phyloP scores from a whole-genome alignment of 2,888 invertebrate species.

The Cephus rjabovi region DNA sequence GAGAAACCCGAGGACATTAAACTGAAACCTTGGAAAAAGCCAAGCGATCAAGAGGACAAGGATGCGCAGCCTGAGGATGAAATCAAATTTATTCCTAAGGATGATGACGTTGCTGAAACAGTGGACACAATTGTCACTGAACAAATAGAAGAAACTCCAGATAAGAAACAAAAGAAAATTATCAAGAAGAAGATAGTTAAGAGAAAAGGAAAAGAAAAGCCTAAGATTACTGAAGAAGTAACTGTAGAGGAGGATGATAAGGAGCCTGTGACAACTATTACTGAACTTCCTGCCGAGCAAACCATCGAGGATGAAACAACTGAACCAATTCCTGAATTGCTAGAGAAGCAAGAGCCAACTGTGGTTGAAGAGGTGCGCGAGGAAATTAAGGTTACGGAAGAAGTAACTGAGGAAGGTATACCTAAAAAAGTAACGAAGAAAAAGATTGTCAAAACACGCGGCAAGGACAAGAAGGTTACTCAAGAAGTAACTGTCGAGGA shows the following conservation, averaged over 20 bases:
- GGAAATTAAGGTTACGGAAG: conserved; percentile 35
- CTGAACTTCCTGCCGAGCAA: conserved; percentile 42
- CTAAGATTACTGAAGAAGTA: conserved; percentile 53
- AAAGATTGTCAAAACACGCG: conserved; percentile 39
- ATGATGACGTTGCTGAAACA: conserved; percentile 38
- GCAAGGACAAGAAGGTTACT: conserved; percentile 35
- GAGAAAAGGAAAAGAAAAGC: conserved; percentile 21
- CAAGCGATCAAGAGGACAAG: conserved; percentile 40
- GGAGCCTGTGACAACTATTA: conserved; percentile 35
- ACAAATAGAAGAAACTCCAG: conserved; percentile 38
- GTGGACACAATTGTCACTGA: conserved; percentile 38
- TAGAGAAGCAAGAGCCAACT: conserved; percentile 19
- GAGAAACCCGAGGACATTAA: conserved; percentile 49
- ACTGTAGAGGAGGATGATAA: conserved; percentile 50
- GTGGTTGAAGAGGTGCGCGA: conserved; percentile 38
- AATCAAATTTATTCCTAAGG: conserved; percentile 30
- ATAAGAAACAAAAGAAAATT: conserved; percentile 49
- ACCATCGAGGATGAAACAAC: conserved; percentile 58
- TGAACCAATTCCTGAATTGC: conserved; percentile 52
- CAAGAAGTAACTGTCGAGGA: conserved; percentile 15
- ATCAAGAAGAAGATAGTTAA: conserved; percentile 59
- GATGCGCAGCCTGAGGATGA: conserved; percentile 35
- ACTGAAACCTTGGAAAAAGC: conserved; percentile 54
- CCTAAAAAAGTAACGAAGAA: conserved; percentile 34
- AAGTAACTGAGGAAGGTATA: conserved; percentile 33